These are phyloP conservation scores for Sesamia inferens DNA, from an alignment of 2,888 invertebrate genomes.

Conservation along the genomic window DNA sequence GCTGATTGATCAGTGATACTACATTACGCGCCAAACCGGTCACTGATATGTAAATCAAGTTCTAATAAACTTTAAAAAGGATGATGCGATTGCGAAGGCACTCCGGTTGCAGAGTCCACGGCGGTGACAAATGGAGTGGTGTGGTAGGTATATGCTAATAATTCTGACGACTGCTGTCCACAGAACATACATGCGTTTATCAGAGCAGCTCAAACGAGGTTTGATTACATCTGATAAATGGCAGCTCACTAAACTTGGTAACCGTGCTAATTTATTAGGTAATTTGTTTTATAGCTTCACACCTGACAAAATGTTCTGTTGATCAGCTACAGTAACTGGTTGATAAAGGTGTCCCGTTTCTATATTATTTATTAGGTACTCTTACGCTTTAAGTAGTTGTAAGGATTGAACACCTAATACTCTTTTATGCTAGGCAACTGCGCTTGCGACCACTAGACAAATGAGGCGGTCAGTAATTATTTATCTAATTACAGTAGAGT, in stretches of 20 bases:
- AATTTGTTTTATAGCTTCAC: slow-evolving; percentile 28
- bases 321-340: not conserved
- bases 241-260: slow-evolving; percentile 34
- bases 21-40: slow-evolving; percentile 74
- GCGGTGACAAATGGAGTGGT: slow-evolving; percentile 67
- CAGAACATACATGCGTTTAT: slow-evolving; percentile 78
- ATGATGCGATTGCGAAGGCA: slow-evolving; percentile 39
- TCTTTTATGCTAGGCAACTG: not conserved
- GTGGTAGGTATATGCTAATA: slow-evolving; percentile 37
- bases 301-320: slow-evolving; percentile 17
- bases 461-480: slow-evolving; percentile 7
- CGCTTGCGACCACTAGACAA: not conserved
- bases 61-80: slow-evolving; percentile 61
- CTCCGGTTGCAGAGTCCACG: slow-evolving; percentile 36
- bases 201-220: slow-evolving; percentile 76
- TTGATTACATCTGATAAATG: slow-evolving; percentile 85
- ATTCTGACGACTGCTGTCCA: slow-evolving; percentile 61
- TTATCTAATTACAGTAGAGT: slow-evolving; percentile 37
- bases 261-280: slow-evolving; percentile 30
- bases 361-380: slow-evolving; percentile 11
- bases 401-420: slow-evolving; percentile 1
- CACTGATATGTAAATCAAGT: slow-evolving; percentile 68
- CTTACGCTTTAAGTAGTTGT: not conserved
- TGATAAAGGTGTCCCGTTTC: not conserved
- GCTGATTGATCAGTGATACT: slow-evolving; percentile 83